Evolutionary conservation across 2,888 invertebrate genomes (phyloP), one percentile per base, ranked within the genome.

Genomic region (Xestia sexstrigata): DNA sequence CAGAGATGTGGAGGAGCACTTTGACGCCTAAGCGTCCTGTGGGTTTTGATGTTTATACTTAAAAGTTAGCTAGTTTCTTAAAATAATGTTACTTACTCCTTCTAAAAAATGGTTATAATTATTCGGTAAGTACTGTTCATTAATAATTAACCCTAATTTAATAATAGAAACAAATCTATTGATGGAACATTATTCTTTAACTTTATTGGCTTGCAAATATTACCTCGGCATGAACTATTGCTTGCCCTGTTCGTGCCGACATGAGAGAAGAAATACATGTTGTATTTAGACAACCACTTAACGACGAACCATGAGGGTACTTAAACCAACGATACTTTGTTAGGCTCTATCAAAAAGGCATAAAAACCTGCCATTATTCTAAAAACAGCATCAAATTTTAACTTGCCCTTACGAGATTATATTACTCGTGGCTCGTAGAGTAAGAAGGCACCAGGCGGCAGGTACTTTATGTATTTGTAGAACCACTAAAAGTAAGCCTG

Each of bases 341-440:
- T 55, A 47, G 45, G n/a, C n/a, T 47, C 52, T n/a, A 78, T 65
- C 30, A 20, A 78, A 63, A 47, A 47, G n/a, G 5, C 15, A 42
- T 65, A 70, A 78, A 63, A 47, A 70, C n/a, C 42, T 3, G 13
- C 47, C 20, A 58, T 68, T 68, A 26, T 63, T 26, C 62, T 63
- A 47, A 68, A 68, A 63, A 68, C 9, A 52, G 11, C 60, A 30
- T 45, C 15, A 52, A 62, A 69, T 35, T 76, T 45, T 45, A 68
- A 76, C 45, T 68, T 35, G n/a, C 42, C 49, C 42, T 49, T 62
- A 76, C n/a, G 23, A 69, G 68, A 77, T 68, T 62, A 77, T 69
- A 52, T 66, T 66, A 66, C 65, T 78, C 39, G 20, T 35, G 9
- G 42, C 26, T 65, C 42, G 42, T 39, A 11, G n/a, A 42, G 63